phyloP scores from a whole-genome alignment of 2,888 invertebrate genomes.

The Mystacides longicornis region DNA sequence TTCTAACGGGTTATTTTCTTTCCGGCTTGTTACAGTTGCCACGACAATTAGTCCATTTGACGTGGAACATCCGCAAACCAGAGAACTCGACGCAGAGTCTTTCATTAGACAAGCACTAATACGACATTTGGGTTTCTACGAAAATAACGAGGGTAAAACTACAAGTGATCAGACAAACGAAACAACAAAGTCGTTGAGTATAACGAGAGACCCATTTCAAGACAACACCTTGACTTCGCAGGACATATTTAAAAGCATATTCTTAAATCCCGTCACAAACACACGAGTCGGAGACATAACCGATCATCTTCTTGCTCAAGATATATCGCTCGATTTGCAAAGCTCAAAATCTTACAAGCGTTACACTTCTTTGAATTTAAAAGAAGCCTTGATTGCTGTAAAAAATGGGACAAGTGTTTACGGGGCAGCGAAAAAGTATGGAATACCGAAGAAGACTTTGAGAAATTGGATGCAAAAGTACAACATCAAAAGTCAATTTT shows the following conservation, averaged over 20 bases:
- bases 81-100: conserved; percentile 12
- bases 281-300: conserved; percentile 11
- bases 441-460: conserved; percentile 49
- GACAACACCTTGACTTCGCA: conserved; percentile 11
- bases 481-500: conserved; percentile 49
- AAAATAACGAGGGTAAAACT: background rate
- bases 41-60: conserved; percentile 7
- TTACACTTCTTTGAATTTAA: conserved; percentile 45
- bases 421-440: conserved; percentile 49
- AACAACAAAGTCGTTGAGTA: too few species aligned
- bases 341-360: conserved; percentile 48
- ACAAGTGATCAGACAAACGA: background rate
- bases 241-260: conserved; percentile 15
- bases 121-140: conserved; percentile 11
- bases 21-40: conserved; percentile 46
- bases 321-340: conserved; percentile 36
- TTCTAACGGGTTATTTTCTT: conserved; percentile 31
- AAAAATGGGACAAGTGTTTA: conserved; percentile 50
- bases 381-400: conserved; percentile 46
- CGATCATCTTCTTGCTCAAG: conserved; percentile 10
- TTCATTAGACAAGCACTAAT: conserved; percentile 14
- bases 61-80: conserved; percentile 6
- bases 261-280: conserved; percentile 4
- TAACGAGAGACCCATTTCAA: background rate
- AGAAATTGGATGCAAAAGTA: conserved; percentile 53